Evolutionary conservation across 2,113 vertebrate species (phyloP).

Genomic region (Baryphthengus martii): DNA sequence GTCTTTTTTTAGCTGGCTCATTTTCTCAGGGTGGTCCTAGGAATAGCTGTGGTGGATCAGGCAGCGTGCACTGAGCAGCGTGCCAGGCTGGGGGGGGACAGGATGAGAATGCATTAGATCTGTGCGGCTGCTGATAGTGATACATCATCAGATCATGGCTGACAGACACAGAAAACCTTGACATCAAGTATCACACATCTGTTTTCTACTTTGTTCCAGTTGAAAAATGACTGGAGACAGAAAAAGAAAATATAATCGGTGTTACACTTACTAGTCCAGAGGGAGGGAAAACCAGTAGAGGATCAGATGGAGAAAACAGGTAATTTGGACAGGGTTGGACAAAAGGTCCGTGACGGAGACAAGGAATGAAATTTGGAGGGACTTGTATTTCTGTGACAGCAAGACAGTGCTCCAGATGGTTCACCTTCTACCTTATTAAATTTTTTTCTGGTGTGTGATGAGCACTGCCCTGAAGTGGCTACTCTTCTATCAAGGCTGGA

Average conservation of each 20-base stretch:
- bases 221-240: not conserved
- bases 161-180: not conserved
- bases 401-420: not conserved
- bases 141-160: not conserved
- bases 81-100: not conserved
- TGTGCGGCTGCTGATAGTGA: not conserved
- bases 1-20: not conserved
- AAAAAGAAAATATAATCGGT: not conserved
- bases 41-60: not conserved
- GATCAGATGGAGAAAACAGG: not conserved
- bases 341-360: not conserved
- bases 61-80: rapidly evolving
- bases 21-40: not conserved
- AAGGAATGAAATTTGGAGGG: not conserved
- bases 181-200: rapidly evolving
- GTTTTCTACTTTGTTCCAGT: not conserved
- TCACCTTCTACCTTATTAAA: not conserved
- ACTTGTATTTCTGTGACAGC: not conserved
- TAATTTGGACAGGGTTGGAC: not conserved
- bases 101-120: not conserved
- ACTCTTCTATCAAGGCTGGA: not conserved
- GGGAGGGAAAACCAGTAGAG: not conserved
- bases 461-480: not conserved
- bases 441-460: not conserved
- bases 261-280: not conserved